Conservation (phyloP, 2,888 invertebrate species). For the Calliphora vomitoria region DNA sequence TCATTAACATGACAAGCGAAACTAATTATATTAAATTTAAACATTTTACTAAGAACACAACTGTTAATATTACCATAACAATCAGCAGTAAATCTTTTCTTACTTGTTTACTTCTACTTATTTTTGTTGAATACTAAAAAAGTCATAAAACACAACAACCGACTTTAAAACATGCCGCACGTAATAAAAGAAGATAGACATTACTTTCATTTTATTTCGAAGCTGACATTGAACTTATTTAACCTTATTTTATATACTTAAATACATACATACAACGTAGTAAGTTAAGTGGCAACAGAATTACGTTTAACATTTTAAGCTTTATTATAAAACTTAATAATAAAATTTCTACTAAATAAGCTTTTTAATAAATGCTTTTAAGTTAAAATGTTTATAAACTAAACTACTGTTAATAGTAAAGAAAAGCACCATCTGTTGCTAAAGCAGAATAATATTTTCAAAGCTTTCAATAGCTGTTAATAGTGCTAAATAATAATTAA, state of each 20-base stretch:
- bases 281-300: too few relatives aligned
- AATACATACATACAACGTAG: not conserved
- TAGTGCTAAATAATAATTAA: too few relatives aligned
- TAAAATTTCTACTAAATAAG: not conserved
- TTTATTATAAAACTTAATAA: not conserved
- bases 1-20: too few relatives aligned
- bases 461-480: conserved; percentile 5
- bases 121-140: not conserved
- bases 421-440: conserved; percentile 26
- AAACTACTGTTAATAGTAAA: too few relatives aligned
- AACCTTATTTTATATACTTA: not conserved
- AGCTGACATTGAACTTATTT: conserved; percentile 49
- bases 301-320: too few relatives aligned
- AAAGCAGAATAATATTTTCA: not conserved
- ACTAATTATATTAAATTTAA: too few relatives aligned
- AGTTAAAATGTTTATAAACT: too few relatives aligned
- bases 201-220: conserved; percentile 44
- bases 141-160: not conserved
- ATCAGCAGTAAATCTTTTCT: too few relatives aligned
- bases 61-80: too few relatives aligned
- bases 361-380: not conserved
- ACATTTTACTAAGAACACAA: too few relatives aligned
- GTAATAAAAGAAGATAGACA: conserved; percentile 3
- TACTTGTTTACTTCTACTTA: not conserved
- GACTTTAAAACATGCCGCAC: not conserved